A percentile compares a stretch with the other conserved stretches of the same genome.
These are phyloP conservation scores for Lottia gigantea DNA, from an alignment of 2,888 invertebrate species.

Conservation along the genomic window DNA sequence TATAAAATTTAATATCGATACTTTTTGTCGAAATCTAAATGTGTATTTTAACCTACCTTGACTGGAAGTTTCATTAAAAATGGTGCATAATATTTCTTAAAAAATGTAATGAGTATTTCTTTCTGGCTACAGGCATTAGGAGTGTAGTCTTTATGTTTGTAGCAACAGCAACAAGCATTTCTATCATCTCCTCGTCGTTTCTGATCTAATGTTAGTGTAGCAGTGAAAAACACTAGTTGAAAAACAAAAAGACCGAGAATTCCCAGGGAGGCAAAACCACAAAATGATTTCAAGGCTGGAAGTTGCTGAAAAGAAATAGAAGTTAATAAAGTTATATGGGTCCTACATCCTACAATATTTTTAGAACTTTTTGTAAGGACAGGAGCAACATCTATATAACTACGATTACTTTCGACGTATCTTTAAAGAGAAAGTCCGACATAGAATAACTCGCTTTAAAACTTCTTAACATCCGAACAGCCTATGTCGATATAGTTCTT, in stretches of 20 bases:
- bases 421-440: no score
- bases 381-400: no score
- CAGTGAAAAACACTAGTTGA: constrained; percentile 83
- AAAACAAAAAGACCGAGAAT: constrained; percentile 77
- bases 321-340: not conserved
- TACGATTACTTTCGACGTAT: no score
- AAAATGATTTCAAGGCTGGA: constrained; percentile 84
- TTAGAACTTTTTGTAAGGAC: no score
- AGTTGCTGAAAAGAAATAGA: constrained; percentile 73
- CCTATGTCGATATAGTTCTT: no score
- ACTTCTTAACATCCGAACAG: no score
- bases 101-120: constrained; percentile 73
- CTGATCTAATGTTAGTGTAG: constrained; percentile 80
- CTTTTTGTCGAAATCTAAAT: no score
- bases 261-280: constrained; percentile 83
- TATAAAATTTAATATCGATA: no score
- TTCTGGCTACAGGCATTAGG: constrained; percentile 72
- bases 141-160: constrained; percentile 73
- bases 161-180: constrained; percentile 72
- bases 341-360: not conserved
- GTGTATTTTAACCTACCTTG: constrained; percentile 70
- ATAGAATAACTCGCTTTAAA: no score
- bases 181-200: constrained; percentile 51
- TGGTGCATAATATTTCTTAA: constrained; percentile 75
- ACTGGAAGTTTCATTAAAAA: constrained; percentile 76